Percentiles rank a stretch among this genome's conserved stretches.
These are phyloP conservation scores for Pararge aegeria DNA, from an alignment of 1,140 invertebrate species.

Conservation along the genomic window DNA sequence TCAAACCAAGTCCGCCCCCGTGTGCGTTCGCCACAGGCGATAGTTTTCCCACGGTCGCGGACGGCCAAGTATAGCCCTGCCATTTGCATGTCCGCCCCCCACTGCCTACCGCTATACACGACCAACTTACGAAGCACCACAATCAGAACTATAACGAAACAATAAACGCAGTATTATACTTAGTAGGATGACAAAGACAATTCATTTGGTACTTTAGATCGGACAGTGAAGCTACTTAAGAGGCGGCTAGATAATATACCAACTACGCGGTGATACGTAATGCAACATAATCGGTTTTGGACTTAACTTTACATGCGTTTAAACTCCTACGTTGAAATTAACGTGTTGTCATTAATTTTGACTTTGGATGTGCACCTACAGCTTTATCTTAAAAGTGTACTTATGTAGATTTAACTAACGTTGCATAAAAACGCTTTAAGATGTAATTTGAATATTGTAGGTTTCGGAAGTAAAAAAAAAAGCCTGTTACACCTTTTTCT, in stretches of 20 bases:
- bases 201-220: conserved; percentile 35
- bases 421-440: too few relatives aligned
- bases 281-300: neutral
- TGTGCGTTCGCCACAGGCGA: conserved; percentile 70
- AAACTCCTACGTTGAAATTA: neutral
- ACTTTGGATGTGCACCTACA: too few relatives aligned
- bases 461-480: too few relatives aligned
- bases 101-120: conserved; percentile 66
- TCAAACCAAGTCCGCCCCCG: conserved; percentile 47
- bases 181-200: conserved; percentile 25
- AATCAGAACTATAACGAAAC: conserved; percentile 1
- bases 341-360: too few relatives aligned
- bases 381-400: too few relatives aligned
- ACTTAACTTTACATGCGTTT: neutral
- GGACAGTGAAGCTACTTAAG: conserved; percentile 25
- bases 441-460: too few relatives aligned
- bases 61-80: conserved; percentile 66
- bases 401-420: too few relatives aligned
- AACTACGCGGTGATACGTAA: conserved; percentile 20
- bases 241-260: conserved; percentile 23
- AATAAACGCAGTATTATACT: conserved; percentile 14
- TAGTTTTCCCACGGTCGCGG: conserved; percentile 76
- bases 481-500: neutral
- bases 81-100: conserved; percentile 73
- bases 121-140: conserved; percentile 40